A percentile compares a stretch with the other conserved stretches of the same genome.
These are phyloP conservation scores for Botia kubotai DNA, from an alignment of 2,797 vertebrate genomes.

Conservation along the genomic window DNA sequence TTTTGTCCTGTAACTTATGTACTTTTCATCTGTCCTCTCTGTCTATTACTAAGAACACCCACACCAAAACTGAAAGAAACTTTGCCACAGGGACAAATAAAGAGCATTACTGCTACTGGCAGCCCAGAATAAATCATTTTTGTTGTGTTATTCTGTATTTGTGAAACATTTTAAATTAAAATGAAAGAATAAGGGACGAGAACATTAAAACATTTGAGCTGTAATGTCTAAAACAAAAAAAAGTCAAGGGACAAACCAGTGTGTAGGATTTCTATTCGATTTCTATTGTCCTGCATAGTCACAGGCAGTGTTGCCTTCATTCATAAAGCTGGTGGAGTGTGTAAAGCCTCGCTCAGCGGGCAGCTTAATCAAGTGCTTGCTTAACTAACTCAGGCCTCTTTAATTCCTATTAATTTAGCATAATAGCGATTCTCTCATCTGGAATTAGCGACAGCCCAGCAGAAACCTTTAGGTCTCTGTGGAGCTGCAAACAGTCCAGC, in stretches of 20 bases:
- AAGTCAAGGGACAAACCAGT: background rate
- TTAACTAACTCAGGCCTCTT: conserved; percentile 81
- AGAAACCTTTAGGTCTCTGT: conserved; percentile 75
- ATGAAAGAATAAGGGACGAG: background rate
- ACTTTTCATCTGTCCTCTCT: too few relatives aligned
- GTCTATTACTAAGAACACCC: background rate
- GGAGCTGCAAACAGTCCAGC: conserved; percentile 76
- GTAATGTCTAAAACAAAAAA: background rate
- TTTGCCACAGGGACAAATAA: too few relatives aligned
- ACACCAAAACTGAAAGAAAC: background rate
- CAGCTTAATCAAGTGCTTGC: conserved; percentile 85
- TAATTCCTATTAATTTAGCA: conserved; percentile 87
- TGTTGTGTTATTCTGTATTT: too few relatives aligned
- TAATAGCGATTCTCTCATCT: conserved; percentile 80
- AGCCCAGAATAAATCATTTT: too few relatives aligned
- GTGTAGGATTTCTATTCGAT: conserved; percentile 4
- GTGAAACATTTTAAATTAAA: background rate
- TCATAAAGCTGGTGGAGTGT: conserved; percentile 36
- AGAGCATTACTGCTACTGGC: too few relatives aligned
- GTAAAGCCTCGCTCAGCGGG: conserved; percentile 66
- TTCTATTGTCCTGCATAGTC: conserved; percentile 40
- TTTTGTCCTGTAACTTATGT: background rate
- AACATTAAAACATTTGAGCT: background rate
- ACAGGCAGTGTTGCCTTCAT: conserved; percentile 23
- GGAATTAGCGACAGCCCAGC: conserved; percentile 80